Conservation (phyloP, 1,140 invertebrate genomes). For the Oncopeltus fasciatus region DNA sequence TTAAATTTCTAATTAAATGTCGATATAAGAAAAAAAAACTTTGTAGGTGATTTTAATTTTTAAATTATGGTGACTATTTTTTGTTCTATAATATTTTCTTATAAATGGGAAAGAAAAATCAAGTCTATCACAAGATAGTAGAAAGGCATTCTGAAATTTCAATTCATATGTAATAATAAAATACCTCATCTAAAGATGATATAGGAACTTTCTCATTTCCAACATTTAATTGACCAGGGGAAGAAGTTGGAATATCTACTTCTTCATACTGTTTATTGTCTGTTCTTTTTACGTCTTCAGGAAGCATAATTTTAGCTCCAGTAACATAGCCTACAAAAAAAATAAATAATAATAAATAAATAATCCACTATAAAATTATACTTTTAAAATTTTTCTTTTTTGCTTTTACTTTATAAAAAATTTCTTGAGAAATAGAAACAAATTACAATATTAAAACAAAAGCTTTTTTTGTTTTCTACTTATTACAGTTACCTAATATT, state of each 20-base stretch:
- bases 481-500: no score
- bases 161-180: not conserved
- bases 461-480: no score
- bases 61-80: no score
- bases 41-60: no score
- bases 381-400: no score
- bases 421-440: no score
- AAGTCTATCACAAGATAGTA: not conserved
- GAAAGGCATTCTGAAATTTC: not conserved
- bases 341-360: constrained; percentile 11
- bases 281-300: constrained; percentile 56
- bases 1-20: no score
- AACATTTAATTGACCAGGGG: constrained; percentile 44
- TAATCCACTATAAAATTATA: not conserved
- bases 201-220: constrained; percentile 56
- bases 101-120: not conserved
- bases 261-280: constrained; percentile 67
- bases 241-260: constrained; percentile 68
- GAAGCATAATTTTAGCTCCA: constrained; percentile 62
- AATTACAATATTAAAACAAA: no score
- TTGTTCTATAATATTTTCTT: not conserved
- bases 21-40: no score
- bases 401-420: no score
- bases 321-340: constrained; percentile 51
- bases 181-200: constrained; percentile 51